Conservation (phyloP, 1,140 invertebrate species). For the Maniola jurtina region DNA sequence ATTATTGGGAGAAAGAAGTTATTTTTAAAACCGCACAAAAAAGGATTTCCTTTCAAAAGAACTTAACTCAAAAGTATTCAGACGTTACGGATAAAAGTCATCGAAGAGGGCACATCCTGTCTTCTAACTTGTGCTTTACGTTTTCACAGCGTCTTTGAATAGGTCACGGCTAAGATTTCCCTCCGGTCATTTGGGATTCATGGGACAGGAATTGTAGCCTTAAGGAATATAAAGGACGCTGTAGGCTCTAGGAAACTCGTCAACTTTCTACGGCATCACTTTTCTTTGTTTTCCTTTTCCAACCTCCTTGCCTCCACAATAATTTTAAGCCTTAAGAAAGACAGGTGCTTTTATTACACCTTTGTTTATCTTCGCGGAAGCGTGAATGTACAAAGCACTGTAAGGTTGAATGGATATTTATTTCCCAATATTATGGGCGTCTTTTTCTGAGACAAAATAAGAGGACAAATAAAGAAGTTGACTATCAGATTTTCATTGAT, state of each 20-base stretch:
- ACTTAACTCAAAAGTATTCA: slow-evolving; percentile 7
- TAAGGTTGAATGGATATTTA: slow-evolving; percentile 8
- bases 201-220: slow-evolving; percentile 76
- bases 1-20: not conserved
- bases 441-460: not conserved
- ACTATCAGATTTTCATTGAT: no score
- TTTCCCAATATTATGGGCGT: slow-evolving; percentile 11
- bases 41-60: not conserved
- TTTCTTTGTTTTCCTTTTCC: slow-evolving; percentile 53
- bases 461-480: not conserved
- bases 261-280: slow-evolving; percentile 53
- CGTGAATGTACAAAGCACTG: slow-evolving; percentile 13
- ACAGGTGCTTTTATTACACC: slow-evolving; percentile 39
- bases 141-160: slow-evolving; percentile 66
- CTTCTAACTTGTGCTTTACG: slow-evolving; percentile 17
- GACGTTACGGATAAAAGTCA: slow-evolving; percentile 13
- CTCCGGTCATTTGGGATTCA: slow-evolving; percentile 79
- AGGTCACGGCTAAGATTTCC: slow-evolving; percentile 79
- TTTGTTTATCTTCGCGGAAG: slow-evolving; percentile 23
- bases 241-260: slow-evolving; percentile 66
- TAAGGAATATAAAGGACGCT: slow-evolving; percentile 72
- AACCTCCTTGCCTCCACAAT: slow-evolving; percentile 43
- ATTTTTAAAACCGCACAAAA: not conserved
- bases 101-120: slow-evolving; percentile 27
- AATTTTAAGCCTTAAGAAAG: slow-evolving; percentile 50